Conservation (phyloP, 2,113 vertebrate genomes). For the Cygnus buccinator region DNA sequence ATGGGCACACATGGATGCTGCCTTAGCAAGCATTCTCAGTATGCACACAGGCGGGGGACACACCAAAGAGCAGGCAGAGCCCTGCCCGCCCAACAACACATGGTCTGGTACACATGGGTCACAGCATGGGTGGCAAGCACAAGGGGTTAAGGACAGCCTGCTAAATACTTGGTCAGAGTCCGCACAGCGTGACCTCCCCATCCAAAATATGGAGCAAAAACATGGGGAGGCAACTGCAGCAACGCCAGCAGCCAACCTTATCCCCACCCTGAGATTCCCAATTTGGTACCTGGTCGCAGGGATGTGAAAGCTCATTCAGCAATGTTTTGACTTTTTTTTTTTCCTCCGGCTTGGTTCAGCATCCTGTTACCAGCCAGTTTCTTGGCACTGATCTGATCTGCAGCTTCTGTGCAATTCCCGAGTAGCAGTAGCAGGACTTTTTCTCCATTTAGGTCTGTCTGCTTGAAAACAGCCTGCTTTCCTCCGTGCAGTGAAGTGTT, state of each 20-base stretch:
- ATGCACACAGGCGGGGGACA: accelerated
- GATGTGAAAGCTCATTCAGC: background rate
- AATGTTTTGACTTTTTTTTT: too few species aligned
- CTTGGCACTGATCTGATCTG: background rate
- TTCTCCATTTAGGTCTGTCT: background rate
- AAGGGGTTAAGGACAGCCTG: background rate
- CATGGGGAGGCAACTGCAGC: background rate
- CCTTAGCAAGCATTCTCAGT: background rate
- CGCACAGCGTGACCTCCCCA: background rate
- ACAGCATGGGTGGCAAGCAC: background rate
- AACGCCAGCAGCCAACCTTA: background rate
- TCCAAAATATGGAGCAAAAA: background rate
- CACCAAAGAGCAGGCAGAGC: background rate
- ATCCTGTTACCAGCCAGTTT: background rate
- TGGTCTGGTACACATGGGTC: background rate
- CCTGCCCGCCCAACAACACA: accelerated
- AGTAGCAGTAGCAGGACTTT: accelerated
- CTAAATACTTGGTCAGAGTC: background rate
- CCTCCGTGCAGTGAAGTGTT: background rate
- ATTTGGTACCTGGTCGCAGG: background rate
- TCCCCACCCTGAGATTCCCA: background rate
- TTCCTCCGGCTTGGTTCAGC: background rate
- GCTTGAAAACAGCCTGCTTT: background rate
- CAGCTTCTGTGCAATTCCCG: background rate
- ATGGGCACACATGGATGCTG: background rate